Percentiles rank a stretch among this genome's conserved stretches.
Evolutionary conservation across 2,797 vertebrate species (phyloP).

Genomic region (Propithecus deckenii): DNA sequence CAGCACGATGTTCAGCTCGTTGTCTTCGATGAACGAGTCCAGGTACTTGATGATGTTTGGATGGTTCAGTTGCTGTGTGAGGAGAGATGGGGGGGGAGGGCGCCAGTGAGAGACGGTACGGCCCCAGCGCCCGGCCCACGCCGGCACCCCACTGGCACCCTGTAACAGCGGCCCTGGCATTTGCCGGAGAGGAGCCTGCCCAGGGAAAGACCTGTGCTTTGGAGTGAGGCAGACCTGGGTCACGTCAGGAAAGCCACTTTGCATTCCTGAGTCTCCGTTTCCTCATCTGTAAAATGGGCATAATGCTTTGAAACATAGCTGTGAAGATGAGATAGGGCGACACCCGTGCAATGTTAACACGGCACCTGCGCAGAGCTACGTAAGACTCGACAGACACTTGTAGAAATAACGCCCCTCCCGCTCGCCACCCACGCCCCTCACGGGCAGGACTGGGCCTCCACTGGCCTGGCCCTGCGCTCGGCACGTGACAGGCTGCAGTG

Average conservation of each 20-base stretch:
- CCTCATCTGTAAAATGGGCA: not conserved
- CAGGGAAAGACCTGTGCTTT: not conserved
- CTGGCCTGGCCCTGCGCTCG: not conserved
- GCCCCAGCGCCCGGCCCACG: accelerated
- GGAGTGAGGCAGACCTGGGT: not conserved
- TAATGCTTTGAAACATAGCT: accelerated
- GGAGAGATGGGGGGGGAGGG: not conserved
- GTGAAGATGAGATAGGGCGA: accelerated
- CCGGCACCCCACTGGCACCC: not conserved
- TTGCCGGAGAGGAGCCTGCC: not conserved
- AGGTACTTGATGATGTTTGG: constrained; percentile 96
- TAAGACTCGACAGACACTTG: not conserved
- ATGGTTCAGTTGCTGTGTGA: constrained; percentile 92
- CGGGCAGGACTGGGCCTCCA: not conserved
- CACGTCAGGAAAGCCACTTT: not conserved
- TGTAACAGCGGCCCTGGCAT: constrained; percentile 47
- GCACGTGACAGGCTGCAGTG: not conserved
- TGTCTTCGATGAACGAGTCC: constrained; percentile 96
- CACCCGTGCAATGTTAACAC: not conserved
- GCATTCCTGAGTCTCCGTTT: not conserved
- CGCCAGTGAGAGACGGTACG: accelerated
- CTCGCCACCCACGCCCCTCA: accelerated
- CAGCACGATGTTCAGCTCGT: constrained; percentile 94
- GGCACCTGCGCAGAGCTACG: too few relatives aligned
- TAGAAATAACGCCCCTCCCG: not conserved